Conservation (phyloP, 2,888 invertebrate genomes). For the Chelonus formosanus region DNA sequence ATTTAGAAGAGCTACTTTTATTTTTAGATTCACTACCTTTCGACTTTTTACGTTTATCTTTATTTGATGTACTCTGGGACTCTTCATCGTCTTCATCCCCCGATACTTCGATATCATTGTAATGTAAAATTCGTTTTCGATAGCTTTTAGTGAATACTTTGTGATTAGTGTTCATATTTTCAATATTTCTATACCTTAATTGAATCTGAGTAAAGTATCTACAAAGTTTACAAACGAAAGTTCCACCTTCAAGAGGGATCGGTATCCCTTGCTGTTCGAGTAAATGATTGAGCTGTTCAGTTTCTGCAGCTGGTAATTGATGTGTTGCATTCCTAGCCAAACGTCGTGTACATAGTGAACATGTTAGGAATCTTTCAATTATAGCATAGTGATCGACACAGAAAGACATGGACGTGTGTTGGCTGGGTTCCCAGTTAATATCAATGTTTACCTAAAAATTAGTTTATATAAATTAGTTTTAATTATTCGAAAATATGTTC, state of each 20-base stretch:
- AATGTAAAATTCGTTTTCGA: conserved; percentile 76
- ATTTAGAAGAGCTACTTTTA: conserved; percentile 39
- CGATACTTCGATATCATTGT: conserved; percentile 75
- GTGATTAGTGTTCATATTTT: conserved; percentile 66
- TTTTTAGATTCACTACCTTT: conserved; percentile 27
- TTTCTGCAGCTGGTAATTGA: conserved; percentile 71
- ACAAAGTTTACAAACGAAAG: conserved; percentile 84
- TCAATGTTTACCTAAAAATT: conserved; percentile 61
- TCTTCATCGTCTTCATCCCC: conserved; percentile 68
- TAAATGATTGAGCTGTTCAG: conserved; percentile 66
- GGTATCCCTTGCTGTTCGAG: conserved; percentile 74
- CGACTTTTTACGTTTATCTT: conserved; percentile 50
- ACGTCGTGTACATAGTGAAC: conserved; percentile 79
- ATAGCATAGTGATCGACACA: conserved; percentile 75
- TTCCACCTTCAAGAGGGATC: conserved; percentile 73
- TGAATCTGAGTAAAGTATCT: conserved; percentile 80
- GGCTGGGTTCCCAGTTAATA: conserved; percentile 64
- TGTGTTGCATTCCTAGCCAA: conserved; percentile 81
- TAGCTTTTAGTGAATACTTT: conserved; percentile 71
- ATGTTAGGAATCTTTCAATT: conserved; percentile 78
- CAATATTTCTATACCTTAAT: conserved; percentile 68
- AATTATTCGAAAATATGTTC: too few species aligned
- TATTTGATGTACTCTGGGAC: conserved; percentile 44
- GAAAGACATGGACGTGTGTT: conserved; percentile 60
- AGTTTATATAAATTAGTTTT: not conserved